Base-by-base conservation (phyloP, 64 coral and sea anemone species). In the Porites lutea region DNA sequence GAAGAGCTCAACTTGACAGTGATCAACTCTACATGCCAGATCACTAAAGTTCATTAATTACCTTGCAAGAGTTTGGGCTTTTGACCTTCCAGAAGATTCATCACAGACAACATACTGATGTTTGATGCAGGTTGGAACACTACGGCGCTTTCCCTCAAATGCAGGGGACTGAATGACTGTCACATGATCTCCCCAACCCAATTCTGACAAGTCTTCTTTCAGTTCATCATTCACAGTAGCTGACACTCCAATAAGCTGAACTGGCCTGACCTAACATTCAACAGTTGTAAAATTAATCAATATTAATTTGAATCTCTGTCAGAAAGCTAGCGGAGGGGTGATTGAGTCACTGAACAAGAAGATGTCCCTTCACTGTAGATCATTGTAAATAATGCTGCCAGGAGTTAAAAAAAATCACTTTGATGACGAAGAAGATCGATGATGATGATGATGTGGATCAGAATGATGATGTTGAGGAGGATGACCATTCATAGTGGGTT, bases 171-270 rank as follows among this genome's bases (percentile, higher is more conserved):
- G 92, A 5, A 91, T 64, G 10, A 97, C 77, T 83, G 52, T 87
- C 16, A 97, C 92, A 94, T 97, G 92, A 76, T 97, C 95, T 27
- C 95, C 95, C 95, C 95, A 94, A 27, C 95, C 95, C n/a, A 97
- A 63, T 52, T 91, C 92, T 46, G 60, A 22, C n/a, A 97, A 61
- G 48, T 97, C 95, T 52, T 97, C 95, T 67, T 72, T 15, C 11
- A 97, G 78, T 16, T 75, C 83, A 45, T 82, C 92, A 71, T 44
- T 89, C 16, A 91, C 92, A 65, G 92, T 97, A 59, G 95, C 95
- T 27, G 95, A 90, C 6, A 92, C 92, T 94, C 92, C 95, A 77
- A 97, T 97, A 13, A 97, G 61, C 92, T 97, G 95, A 51, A 93
- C 82, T 65, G 90, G 87, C 53, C 58, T 52, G 19, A 94, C 95